Base-by-base conservation (phyloP, 2,888 invertebrate genomes). In the Metellina segmentata region DNA sequence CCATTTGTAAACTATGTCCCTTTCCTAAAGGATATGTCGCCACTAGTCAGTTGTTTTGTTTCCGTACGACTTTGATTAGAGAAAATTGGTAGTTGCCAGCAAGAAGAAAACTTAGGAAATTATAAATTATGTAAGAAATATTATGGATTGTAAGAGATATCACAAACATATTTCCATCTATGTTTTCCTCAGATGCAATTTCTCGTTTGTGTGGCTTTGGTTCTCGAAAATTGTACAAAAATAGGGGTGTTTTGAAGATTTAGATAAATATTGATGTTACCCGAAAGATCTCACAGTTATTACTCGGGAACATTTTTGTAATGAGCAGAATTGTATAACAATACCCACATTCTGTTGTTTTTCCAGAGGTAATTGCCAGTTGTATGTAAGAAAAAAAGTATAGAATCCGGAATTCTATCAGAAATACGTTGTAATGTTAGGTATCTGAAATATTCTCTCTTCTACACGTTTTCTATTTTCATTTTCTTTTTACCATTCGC, bases 1-100 rank as follows among this genome's bases (percentile, higher is more conserved):
- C 93, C 93, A 86, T 93, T 93, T 77, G 92, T 85, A 81, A 89
- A 92, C 34, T 34, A 92, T 87, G 81, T 90, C 87, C 85, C n/a
- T n/a, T n/a, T n/a, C n/a, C n/a, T n/a, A n/a, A n/a, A n/a, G n/a
- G n/a, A n/a, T n/a, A n/a, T n/a, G n/a, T n/a, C n/a, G n/a, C n/a
- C n/a, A n/a, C n/a, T n/a, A n/a, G n/a, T n/a, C n/a, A n/a, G n/a
- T n/a, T n/a, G n/a, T n/a, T n/a, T n/a, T n/a, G n/a, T n/a, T n/a
- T n/a, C n/a, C n/a, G n/a, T n/a, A n/a, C n/a, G n/a, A n/a, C n/a
- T n/a, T n/a, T n/a, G n/a, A n/a, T n/a, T n/a, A n/a, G 85, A 61
- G 93, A 92, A 86, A 93, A 91, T 74, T 89, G 83, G 52, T 85
- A 89, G 85, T 85, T 90, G 86, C 89, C 93, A 51, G 19, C 13